Conservation (phyloP, 2,797 vertebrate genomes). For the Ctenopoma multispine region DNA sequence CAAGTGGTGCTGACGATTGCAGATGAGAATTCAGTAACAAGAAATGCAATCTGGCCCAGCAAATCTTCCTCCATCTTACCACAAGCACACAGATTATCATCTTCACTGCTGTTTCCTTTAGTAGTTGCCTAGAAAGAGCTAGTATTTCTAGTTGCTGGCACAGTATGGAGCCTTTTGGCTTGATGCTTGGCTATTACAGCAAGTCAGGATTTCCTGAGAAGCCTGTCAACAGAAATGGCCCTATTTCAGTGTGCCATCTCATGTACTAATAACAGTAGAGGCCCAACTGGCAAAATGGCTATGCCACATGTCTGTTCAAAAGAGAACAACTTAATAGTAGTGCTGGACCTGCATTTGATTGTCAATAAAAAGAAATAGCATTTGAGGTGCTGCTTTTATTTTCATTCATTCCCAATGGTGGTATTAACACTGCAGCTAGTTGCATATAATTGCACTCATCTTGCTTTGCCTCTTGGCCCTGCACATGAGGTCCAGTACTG, state of each 20-base stretch:
- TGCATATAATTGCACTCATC: constrained; percentile 66
- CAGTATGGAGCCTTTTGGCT: constrained; percentile 60
- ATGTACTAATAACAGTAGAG: constrained; percentile 57
- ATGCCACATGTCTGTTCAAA: constrained; percentile 58
- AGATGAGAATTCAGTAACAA: constrained; percentile 67
- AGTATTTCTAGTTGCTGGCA: constrained; percentile 59
- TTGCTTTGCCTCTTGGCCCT: constrained; percentile 38
- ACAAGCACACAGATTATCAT: constrained; percentile 56
- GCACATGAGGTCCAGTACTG: constrained; percentile 26
- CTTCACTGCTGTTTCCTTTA: constrained; percentile 62
- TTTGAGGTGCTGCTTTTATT: constrained; percentile 67
- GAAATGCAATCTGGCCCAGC: constrained; percentile 69
- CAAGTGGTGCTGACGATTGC: constrained; percentile 60
- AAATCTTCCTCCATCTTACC: constrained; percentile 51
- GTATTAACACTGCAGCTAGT: constrained; percentile 61
- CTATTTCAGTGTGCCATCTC: constrained; percentile 68
- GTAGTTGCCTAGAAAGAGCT: constrained; percentile 60
- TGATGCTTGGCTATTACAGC: constrained; percentile 68
- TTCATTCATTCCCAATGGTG: constrained; percentile 67
- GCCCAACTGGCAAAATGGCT: constrained; percentile 52
- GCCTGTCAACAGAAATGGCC: constrained; percentile 70
- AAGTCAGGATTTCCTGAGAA: constrained; percentile 71
- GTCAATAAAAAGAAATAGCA: constrained; percentile 71
- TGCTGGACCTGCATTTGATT: constrained; percentile 56
- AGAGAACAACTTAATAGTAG: constrained; percentile 61